These are phyloP conservation scores for Mythimna lalbum DNA, from an alignment of 2,888 invertebrate species.

Conservation along the genomic window DNA sequence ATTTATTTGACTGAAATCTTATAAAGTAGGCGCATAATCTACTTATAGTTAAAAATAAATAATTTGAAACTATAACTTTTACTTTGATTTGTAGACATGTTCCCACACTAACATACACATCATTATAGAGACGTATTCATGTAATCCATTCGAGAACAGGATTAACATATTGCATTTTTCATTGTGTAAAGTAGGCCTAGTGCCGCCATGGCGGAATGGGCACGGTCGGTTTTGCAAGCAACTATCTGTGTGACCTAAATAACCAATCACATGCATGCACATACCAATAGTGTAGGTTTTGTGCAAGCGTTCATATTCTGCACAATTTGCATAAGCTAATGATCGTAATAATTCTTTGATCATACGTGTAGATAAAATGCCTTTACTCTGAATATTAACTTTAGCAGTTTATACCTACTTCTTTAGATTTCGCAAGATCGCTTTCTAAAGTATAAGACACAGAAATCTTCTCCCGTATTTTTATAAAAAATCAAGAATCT, in stretches of 20 bases:
- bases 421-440: neutral
- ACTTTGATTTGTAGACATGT: slow-evolving; percentile 74
- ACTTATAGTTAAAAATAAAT: slow-evolving; percentile 85
- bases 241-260: slow-evolving; percentile 44
- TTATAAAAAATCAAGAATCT: slow-evolving; percentile 12
- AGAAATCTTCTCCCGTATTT: slow-evolving; percentile 17
- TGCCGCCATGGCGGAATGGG: slow-evolving; percentile 7
- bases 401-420: neutral
- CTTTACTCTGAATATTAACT: neutral
- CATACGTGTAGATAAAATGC: slow-evolving; percentile 8
- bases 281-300: slow-evolving; percentile 39
- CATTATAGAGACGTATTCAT: slow-evolving; percentile 10
- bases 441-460: neutral
- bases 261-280: slow-evolving; percentile 36
- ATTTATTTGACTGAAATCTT: slow-evolving; percentile 91
- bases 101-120: slow-evolving; percentile 50
- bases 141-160: slow-evolving; percentile 12
- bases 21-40: slow-evolving; percentile 84
- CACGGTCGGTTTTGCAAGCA: slow-evolving; percentile 33
- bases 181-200: slow-evolving; percentile 57
- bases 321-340: slow-evolving; percentile 50
- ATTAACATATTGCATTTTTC: slow-evolving; percentile 35
- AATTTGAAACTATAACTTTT: slow-evolving; percentile 77
- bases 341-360: slow-evolving; percentile 19
- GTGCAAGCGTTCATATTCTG: slow-evolving; percentile 37